Evolutionary conservation across 2,797 vertebrate species (phyloP), one percentile per base, ranked within the genome.

Genomic region (Paedocypris micromegethes): DNA sequence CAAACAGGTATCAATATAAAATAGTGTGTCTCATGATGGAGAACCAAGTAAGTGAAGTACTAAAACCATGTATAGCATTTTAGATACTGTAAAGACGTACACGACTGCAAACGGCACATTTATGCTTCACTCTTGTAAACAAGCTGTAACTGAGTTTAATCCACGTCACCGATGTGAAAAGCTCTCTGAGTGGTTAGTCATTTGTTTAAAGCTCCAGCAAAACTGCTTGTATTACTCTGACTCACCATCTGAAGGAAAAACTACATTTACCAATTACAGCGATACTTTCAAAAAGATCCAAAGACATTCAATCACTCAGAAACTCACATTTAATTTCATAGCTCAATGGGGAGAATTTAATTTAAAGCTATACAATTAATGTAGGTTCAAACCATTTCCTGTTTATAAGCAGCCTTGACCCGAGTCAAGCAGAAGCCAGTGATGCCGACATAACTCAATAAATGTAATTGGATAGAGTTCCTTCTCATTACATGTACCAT

Each of bases 401-500:
- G 9, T n/a, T 60, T 39, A 52, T 6, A 53, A 3, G 6, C 6
- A 53, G 7, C 8, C 54, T 68, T 51, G n/a, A 66, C 44, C 52
- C 0, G 9, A 43, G 7, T 44, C 40, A n/a, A 71, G 23, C 8
- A 62, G 42, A 62, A 43, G 3, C 40, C 42, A 54, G 44, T 38
- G 58, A 51, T 50, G 48, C 58, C 55, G 4, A 43, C 58, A 43
- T 64, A 70, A 73, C 62, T 58, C 3, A 70, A 65, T 75, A 71
- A 69, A 9, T 47, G 38, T 70, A 62, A 75, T 73, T 56, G 46
- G 70, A 70, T 78, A 62, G 46, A 61, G 72, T 54, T 66, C 64
- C 72, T 74, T 52, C 49, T 72, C 53, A 65, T 67, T 72, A 69
- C 23, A 23, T 42, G 37, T 58, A 53, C 44, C 40, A 66, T 72